These are phyloP conservation scores for Gadopsis bispinosus DNA, from an alignment of 2,797 vertebrate species.

Conservation along the genomic window DNA sequence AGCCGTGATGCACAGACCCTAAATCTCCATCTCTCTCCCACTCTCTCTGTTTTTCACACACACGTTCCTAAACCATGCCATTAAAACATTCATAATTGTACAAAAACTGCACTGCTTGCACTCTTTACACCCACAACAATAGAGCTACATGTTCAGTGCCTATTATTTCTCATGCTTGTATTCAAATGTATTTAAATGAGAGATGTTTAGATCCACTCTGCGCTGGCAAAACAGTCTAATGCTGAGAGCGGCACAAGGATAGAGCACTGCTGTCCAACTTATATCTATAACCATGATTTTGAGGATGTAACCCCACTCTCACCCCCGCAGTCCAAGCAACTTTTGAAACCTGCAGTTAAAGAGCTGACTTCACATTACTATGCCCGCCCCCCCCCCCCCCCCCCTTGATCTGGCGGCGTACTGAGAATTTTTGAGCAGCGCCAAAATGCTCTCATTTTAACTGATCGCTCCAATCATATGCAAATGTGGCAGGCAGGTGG, in stretches of 20 bases:
- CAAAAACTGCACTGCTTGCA: conserved; percentile 74
- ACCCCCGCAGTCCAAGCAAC: conserved; percentile 75
- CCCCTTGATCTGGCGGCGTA: conserved; percentile 76
- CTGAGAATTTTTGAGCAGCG: conserved; percentile 82
- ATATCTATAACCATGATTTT: conserved; percentile 63
- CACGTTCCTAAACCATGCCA: conserved; percentile 53
- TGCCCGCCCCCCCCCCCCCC: conserved; percentile 25
- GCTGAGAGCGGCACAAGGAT: conserved; percentile 59
- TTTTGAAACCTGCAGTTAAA: conserved; percentile 81
- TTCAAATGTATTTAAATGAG: conserved; percentile 82
- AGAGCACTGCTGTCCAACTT: conserved; percentile 59
- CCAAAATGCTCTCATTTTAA: conserved; percentile 84
- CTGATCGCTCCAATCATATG: conserved; percentile 86
- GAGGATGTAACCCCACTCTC: conserved; percentile 72
- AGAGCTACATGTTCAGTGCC: conserved; percentile 64
- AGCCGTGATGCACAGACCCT: conserved; percentile 60
- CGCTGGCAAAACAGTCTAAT: conserved; percentile 67
- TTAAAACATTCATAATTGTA: conserved; percentile 76
- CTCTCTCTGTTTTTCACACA: neutral
- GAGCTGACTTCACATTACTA: conserved; percentile 82
- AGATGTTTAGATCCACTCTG: conserved; percentile 75
- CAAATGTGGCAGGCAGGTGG: conserved; percentile 83
- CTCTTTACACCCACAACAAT: conserved; percentile 77
- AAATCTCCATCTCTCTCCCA: conserved; percentile 27
- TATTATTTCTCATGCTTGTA: conserved; percentile 73